Conservation (phyloP, 2,888 invertebrate species). For the Hypsopygia costalis region DNA sequence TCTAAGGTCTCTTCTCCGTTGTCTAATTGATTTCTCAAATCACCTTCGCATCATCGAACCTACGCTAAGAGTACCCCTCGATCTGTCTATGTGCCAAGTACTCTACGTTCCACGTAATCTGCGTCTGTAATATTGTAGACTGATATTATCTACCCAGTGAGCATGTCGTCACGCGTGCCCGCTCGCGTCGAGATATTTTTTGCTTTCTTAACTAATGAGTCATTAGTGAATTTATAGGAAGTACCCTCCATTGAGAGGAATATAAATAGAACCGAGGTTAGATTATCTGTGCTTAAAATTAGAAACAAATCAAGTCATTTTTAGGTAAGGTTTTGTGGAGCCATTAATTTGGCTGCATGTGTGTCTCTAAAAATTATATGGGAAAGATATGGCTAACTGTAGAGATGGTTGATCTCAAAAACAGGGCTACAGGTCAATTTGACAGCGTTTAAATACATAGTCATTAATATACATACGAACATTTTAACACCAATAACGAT, state of each 20-base stretch:
- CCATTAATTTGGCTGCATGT: no score
- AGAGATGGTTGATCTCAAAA: no score
- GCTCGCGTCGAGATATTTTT: constrained; percentile 32
- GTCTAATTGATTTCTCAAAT: no score
- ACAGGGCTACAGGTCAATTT: no score
- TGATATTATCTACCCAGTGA: constrained; percentile 24
- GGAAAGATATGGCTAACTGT: no score
- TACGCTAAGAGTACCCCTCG: background rate
- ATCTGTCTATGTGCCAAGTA: background rate
- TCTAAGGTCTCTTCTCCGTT: no score
- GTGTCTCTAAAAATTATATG: no score
- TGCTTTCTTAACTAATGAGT: constrained; percentile 38
- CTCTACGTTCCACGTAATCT: constrained; percentile 11
- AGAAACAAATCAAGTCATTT: no score
- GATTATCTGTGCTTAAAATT: background rate
- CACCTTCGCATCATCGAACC: background rate
- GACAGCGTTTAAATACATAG: no score
- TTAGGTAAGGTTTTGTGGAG: no score
- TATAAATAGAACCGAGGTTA: background rate
- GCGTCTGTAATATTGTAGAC: constrained; percentile 10
- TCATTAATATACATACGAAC: background rate
- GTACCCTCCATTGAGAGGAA: constrained; percentile 3
- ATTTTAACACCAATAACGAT: background rate
- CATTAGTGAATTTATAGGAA: constrained; percentile 19
- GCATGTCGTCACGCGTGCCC: constrained; percentile 48